Evolutionary conservation across 2,888 invertebrate species (phyloP), one percentile per base, ranked within the genome.

Genomic region (Alitta virens): DNA sequence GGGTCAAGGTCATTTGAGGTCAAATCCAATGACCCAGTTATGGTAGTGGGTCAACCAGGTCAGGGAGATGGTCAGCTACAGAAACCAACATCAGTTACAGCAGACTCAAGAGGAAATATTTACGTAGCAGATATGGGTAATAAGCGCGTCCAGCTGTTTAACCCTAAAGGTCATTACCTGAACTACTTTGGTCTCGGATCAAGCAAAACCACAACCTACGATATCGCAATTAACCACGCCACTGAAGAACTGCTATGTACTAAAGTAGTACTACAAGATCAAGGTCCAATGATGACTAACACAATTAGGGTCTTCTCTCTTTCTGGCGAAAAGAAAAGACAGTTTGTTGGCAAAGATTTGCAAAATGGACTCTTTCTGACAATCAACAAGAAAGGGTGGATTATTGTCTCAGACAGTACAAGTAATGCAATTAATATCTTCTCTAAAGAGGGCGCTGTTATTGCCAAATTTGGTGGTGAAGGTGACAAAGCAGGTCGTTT

Each of bases 61-160:
- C 21, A 21, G 1, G 58, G 54, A 18, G 21, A 49, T 5, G 60
- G 60, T 2, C 49, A 60, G 23, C 50, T 63, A 7, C 23, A 40
- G 23, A 54, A 51, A 3, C 63, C 63, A 9, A 63, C 63, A 0
- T 63, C 63, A n/a, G 63, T 60, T 0, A 56, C 56, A 2, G 43
- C 60, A n/a, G 43, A 50, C 25, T 40, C 55, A 7, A 18, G 46
- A 33, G 50, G 50, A 24, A 51, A 64, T 23, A 62, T 64, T 21
- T 64, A 60, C 52, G 58, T 63, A 26, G 58, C 58, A 16, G 63
- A 65, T 26, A 60, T 63, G 63, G 63, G 60, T 25, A 63, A 63
- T 56, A 60, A 61, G 43, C 1, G 63, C 16, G 27, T 63, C 3
- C 63, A 63, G 56, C 54, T 63, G 12, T 63, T 63, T 26, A 26